Evolutionary conservation across 2,888 invertebrate species (phyloP).

Genomic region (Hoplodrina blanda): DNA sequence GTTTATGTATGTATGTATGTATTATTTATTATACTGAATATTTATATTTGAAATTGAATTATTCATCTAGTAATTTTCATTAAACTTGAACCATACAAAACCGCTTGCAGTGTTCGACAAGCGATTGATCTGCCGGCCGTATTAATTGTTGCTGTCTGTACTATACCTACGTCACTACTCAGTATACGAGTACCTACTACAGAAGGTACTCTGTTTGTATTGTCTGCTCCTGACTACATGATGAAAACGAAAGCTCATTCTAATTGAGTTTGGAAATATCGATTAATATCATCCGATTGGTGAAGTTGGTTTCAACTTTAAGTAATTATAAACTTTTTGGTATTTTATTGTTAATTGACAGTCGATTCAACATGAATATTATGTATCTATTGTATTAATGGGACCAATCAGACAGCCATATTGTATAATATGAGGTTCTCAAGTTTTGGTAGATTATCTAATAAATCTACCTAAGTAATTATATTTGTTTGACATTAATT

Average conservation of each 20-base stretch:
- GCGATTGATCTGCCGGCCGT: constrained; percentile 88
- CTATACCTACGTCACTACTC: constrained; percentile 63
- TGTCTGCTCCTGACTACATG: constrained; percentile 36
- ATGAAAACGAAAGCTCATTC: constrained; percentile 40
- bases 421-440: no score
- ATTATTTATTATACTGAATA: no score
- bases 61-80: background rate
- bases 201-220: constrained; percentile 47
- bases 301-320: background rate
- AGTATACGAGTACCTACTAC: constrained; percentile 24
- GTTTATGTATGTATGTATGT: no score
- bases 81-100: constrained; percentile 66
- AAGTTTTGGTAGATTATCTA: background rate
- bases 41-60: background rate
- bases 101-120: constrained; percentile 87
- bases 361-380: background rate
- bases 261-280: constrained; percentile 37
- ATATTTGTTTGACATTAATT: background rate
- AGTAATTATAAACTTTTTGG: background rate
- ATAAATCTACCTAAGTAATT: background rate
- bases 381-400: background rate
- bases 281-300: constrained; percentile 14
- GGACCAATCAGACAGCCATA: background rate
- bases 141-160: constrained; percentile 88
- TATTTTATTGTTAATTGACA: background rate